These are phyloP conservation scores for Ariolimax columbianus DNA, from an alignment of 2,888 invertebrate genomes.

Conservation along the genomic window DNA sequence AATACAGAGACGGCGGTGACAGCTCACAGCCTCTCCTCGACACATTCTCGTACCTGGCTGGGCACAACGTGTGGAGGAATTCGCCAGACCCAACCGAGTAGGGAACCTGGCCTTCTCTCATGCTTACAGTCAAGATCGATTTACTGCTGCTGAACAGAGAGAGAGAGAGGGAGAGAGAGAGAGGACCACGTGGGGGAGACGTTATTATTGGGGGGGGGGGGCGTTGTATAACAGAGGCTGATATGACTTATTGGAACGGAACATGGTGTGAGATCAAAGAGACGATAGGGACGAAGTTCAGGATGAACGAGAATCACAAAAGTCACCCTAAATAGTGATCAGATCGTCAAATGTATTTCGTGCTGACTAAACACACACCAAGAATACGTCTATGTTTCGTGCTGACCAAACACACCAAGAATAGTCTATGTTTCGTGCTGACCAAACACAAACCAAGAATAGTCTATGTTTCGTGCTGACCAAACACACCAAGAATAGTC, in stretches of 20 bases:
- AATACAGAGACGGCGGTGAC: neutral
- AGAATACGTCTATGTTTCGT: no score
- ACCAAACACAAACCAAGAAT: no score
- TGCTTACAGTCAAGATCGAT: neutral
- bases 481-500: no score
- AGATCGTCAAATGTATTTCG: no score
- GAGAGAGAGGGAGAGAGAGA: neutral
- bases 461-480: no score
- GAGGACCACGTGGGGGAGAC: neutral
- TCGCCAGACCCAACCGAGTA: neutral
- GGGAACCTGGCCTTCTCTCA: neutral
- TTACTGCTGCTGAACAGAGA: neutral
- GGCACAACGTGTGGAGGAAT: neutral
- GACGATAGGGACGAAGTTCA: neutral
- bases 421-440: no score
- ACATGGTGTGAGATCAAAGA: neutral
- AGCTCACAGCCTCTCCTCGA: neutral
- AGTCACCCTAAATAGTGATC: no score
- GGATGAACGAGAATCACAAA: no score
- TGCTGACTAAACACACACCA: no score
- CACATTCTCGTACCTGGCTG: neutral
- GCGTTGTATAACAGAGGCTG: no score
- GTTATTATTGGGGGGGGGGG: no score
- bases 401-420: no score
- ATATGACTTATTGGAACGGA: neutral